Evolutionary conservation across 2,113 vertebrate genomes (phyloP).

Genomic region (Oxyura jamaicensis): DNA sequence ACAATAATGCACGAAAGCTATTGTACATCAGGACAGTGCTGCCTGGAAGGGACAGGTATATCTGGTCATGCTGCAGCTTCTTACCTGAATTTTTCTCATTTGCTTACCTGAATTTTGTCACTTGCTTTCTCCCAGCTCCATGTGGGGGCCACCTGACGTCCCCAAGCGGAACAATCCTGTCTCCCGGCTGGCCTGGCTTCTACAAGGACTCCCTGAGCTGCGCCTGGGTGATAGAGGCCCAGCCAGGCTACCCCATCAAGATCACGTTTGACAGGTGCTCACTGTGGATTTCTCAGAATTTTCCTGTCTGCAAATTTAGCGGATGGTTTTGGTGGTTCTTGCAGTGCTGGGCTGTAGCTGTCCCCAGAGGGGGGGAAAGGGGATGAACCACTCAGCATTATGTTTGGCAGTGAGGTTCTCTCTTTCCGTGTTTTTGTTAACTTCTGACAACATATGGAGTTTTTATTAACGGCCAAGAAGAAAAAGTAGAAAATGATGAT

Average conservation of each 20-base stretch:
- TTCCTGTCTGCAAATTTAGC: rapidly evolving
- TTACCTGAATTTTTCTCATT: rapidly evolving
- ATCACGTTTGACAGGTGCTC: conserved; percentile 97
- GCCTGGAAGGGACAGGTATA: background rate
- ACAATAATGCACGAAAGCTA: rapidly evolving
- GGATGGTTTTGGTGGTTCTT: rapidly evolving
- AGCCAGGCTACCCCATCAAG: conserved; percentile 98
- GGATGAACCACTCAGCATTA: rapidly evolving
- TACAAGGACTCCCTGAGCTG: conserved; percentile 99
- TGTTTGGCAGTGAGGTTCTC: background rate
- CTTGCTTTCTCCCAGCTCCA: conserved; percentile 81
- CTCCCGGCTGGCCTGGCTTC: conserved; percentile 97
- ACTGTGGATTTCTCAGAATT: rapidly evolving
- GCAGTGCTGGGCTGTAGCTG: background rate
- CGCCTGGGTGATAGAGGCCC: conserved; percentile 97
- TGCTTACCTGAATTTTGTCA: background rate
- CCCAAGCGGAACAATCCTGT: conserved; percentile 94
- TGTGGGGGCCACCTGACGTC: conserved; percentile 95
- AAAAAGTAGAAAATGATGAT: background rate
- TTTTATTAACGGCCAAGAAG: background rate
- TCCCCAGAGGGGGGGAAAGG: background rate
- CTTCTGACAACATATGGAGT: background rate
- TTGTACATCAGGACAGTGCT: rapidly evolving
- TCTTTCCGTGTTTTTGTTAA: background rate
- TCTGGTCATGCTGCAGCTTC: rapidly evolving